Base-by-base conservation (phyloP, 2,113 vertebrate species). In the Solenodon paradoxus region DNA sequence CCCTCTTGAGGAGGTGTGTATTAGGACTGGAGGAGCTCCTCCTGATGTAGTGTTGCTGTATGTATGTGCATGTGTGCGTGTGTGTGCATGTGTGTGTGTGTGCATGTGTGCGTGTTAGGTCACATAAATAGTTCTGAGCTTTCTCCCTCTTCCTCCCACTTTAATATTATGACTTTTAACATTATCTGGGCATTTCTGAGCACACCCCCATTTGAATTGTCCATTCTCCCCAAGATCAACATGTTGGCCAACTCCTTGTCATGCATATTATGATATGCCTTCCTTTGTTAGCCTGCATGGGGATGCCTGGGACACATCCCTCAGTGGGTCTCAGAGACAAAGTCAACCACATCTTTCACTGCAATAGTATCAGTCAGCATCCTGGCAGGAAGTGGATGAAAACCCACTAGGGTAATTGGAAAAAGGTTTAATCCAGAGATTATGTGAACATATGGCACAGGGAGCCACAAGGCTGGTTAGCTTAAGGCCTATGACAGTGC, bases 211-310 rank as follows among this genome's bases (percentile, higher is more conserved):
- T 28, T 38, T 84, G 59, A 64, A 61, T 55, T 16, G 40, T 47
- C 17, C 40, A 11, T 53, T 8, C 24, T 85, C 20, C 53, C 11
- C 79, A 55, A 32, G 32, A n/a, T 68, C 32, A 61, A 11, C 5
- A 24, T 20, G 2, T 3, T 2, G 4, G 11, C 19, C 32, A 7
- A 24, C 47, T 2, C 57, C 61, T 26, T 20, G 26, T n/a, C 38
- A 5, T 45, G 16, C 0, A 8, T 22, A 66, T 7, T 4, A 17
- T 2, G 51, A 5, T 2, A 2, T 9, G 12, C 10, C 15, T 40
- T 28, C 72, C 53, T 55, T 24, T 5, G 17, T 83, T 49, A 26
- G 72, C 19, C 35, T 19, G 9, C 45, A 2, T 3, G 28, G 3
- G 19, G n/a, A 32, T 47, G 35, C 59, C 17, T 2, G 9, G 75